Evolutionary conservation across 2,797 vertebrate species (phyloP), one percentile per base, ranked within the genome.

Genomic region (Protonibea diacanthus): DNA sequence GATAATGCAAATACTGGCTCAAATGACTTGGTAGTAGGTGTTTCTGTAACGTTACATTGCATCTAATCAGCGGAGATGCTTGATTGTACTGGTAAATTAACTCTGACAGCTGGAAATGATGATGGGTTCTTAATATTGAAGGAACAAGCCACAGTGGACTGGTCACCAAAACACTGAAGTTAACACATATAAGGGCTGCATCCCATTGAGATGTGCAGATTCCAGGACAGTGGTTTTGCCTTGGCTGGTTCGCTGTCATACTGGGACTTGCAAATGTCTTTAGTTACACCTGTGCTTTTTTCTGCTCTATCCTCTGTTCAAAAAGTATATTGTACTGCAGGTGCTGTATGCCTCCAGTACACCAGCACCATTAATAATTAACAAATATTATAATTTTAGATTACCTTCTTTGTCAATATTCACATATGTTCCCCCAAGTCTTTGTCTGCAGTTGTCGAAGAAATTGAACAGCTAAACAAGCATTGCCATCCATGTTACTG

Each of bases 1-100:
- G 15, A 12, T 47, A 68, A 80, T 75, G 49, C 47, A 72, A 71
- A 82, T 77, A 57, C 1, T 45, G 38, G 27, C 17, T 74, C 9
- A 80, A 33, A 70, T 67, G 1, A 64, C 33, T 29, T 47, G 33
- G 47, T 25, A 21, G 21, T 38, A 74, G 65, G 51, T 13, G 2
- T 61, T 70, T 68, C 33, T 75, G 61, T 56, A 45, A 15, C 0
- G 9, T 67, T 78, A 25, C 25, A 0, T 74, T 78, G 4, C 38
- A 14, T 58, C 18, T 76, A 75, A 80, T 70, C 73, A 53, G 68
- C 23, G 9, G 48, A 76, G 42, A 44, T 68, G 20, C 61, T 80
- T 71, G 23, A 74, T 63, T 33, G 20, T 20, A 48, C n/a, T 38
- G 0, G 18, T 61, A 13, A 25, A 71, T 69, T 83, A 3, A 27